Evolutionary conservation across 2,888 invertebrate species (phyloP).

Genomic region (Epicampocera succincta): DNA sequence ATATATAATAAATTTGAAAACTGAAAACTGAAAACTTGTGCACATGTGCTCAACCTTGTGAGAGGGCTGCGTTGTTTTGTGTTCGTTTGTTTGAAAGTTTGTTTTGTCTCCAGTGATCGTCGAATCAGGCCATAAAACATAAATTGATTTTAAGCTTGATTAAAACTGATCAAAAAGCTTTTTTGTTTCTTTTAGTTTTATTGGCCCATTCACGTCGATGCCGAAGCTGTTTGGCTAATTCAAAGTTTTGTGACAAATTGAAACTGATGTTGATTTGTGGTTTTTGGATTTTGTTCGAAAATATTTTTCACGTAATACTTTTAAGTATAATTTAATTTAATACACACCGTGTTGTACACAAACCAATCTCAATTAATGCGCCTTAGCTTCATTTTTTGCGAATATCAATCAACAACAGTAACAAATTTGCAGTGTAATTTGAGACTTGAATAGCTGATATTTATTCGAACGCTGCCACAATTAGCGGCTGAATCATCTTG

Average conservation of each 20-base stretch:
- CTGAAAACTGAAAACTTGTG: conserved; percentile 17
- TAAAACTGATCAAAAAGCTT: conserved; percentile 45
- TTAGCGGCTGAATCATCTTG: conserved; percentile 9
- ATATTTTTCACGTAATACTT: no score
- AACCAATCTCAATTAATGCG: conserved; percentile 33
- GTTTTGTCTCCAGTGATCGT: conserved; percentile 22
- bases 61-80: conserved; percentile 16
- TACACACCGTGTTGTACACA: background rate
- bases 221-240: conserved; percentile 44
- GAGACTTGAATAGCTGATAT: conserved; percentile 31
- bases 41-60: conserved; percentile 50
- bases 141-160: conserved; percentile 66
- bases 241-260: conserved; percentile 64
- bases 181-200: no score
- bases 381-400: background rate
- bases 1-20: conserved; percentile 47
- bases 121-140: conserved; percentile 54
- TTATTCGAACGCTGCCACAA: conserved; percentile 27
- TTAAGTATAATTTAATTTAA: conserved; percentile 32
- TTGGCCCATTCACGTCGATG: background rate
- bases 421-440: conserved; percentile 38
- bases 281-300: conserved; percentile 48
- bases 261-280: conserved; percentile 65
- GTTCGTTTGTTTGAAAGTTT: background rate
- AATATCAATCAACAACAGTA: conserved; percentile 1